Base-by-base conservation (phyloP, 2,888 invertebrate species). In the Erebia epiphron region DNA sequence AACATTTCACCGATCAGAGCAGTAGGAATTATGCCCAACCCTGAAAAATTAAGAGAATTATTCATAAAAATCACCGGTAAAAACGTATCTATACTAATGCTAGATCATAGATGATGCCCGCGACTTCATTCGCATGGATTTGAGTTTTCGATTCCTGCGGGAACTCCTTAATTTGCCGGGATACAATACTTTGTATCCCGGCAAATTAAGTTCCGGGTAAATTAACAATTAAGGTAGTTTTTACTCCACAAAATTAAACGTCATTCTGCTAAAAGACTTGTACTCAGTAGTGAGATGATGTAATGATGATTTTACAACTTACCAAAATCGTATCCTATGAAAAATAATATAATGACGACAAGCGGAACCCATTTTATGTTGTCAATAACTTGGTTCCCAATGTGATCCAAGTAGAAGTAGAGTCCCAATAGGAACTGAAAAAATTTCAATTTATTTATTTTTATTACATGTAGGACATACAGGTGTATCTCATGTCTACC, bases 361-460 rank as follows among this genome's bases (percentile, higher is more conserved):
- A 86, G 76, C 1, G 86, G 85, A 2, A 86, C 69, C 86, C 86
- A 86, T 61, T 76, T 71, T 14, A 84, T 18, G 14, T 64, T 58
- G n/a, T 52, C 21, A 41, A 56, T 21, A 0, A 41, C 21, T 3
- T 18, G 54, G 21, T 43, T 56, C 2, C 43, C 56, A 1, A 43
- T 18, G 8, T 43, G 54, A n/a, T 66, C 41, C 21, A 66, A 66
- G 14, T 66, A 66, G 1, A 66, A 66, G 56, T 56, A 66, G 13
- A 56, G n/a, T 18, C 65, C 65, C 3, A 66, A 41, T 43, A 66
- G 21, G 18, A 43, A 66, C 65, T 66, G 56, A 43, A 66, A 65
- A 18, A 54, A 54, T 14, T 50, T 9, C n/a, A 58, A 14, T 26
- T 57, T 16, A 57, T 14, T 57, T 10, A 18, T 57, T 13, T 57